Conservation (phyloP, 2,888 invertebrate genomes). For the Scelioninae gen. 2 region DNA sequence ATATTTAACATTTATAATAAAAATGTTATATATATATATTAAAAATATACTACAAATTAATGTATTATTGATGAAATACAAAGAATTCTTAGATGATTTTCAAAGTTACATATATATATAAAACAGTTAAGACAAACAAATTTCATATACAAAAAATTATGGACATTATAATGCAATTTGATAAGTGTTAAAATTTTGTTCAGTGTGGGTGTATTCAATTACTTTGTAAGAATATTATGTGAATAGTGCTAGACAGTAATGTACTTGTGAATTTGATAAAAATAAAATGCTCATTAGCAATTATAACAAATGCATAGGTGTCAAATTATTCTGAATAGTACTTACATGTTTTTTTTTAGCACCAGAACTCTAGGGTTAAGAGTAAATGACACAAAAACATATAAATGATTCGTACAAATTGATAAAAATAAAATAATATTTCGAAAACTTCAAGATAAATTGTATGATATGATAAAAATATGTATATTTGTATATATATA, state of each 20-base stretch:
- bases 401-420: slow-evolving; percentile 47
- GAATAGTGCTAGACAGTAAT: slow-evolving; percentile 37
- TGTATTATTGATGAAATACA: neutral
- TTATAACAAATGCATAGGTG: slow-evolving; percentile 31
- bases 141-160: slow-evolving; percentile 12
- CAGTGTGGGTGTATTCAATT: slow-evolving; percentile 20
- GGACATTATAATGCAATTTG: slow-evolving; percentile 5
- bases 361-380: slow-evolving; percentile 51
- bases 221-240: slow-evolving; percentile 15
- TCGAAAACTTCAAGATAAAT: slow-evolving; percentile 57
- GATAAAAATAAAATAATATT: slow-evolving; percentile 29
- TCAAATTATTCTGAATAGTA: slow-evolving; percentile 31
- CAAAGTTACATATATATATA: slow-evolving; percentile 7
- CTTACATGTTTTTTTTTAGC: slow-evolving; percentile 57
- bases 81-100: neutral
- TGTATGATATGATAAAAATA: too few species aligned
- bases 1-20: slow-evolving; percentile 12
- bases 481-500: too few species aligned
- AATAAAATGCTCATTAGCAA: slow-evolving; percentile 32
- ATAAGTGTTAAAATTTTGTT: slow-evolving; percentile 13
- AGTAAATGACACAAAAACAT: slow-evolving; percentile 55
- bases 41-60: too few species aligned
- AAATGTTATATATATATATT: too few species aligned
- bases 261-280: slow-evolving; percentile 17
- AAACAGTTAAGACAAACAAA: slow-evolving; percentile 4